Percentiles rank a stretch among this genome's conserved stretches.
These are phyloP conservation scores for Tautogolabrus adspersus DNA, from an alignment of 2,113 vertebrate genomes.

Conservation along the genomic window DNA sequence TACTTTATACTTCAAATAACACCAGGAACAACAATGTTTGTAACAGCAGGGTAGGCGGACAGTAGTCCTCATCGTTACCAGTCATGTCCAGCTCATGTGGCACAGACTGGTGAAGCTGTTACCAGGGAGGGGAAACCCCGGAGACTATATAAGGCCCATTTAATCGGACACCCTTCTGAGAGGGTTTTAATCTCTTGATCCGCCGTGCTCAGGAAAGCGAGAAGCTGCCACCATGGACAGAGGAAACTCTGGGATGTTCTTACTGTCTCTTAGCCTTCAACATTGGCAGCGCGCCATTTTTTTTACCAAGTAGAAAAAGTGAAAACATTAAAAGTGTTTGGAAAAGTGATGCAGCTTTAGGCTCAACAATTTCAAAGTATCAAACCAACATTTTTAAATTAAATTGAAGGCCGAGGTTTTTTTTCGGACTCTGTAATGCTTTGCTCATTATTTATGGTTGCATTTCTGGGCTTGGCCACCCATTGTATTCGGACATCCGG, in stretches of 20 bases:
- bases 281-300: slow-evolving; percentile 8
- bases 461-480: slow-evolving; percentile 11
- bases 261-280: slow-evolving; percentile 27
- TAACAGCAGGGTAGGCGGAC: not conserved
- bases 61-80: not conserved
- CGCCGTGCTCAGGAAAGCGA: slow-evolving; percentile 65
- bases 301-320: slow-evolving; percentile 28
- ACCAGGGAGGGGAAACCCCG: slow-evolving; percentile 51
- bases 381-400: not conserved
- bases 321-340: slow-evolving; percentile 20
- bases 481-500: slow-evolving; percentile 1
- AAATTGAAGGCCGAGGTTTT: too few relatives aligned
- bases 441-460: not conserved
- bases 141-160: slow-evolving; percentile 71
- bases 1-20: not conserved
- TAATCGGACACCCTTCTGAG: slow-evolving; percentile 69
- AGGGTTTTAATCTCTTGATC: slow-evolving; percentile 81
- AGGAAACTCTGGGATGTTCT: slow-evolving; percentile 28
- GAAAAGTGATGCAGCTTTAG: not conserved
- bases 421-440: not conserved
- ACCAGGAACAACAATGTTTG: not conserved
- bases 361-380: slow-evolving; percentile 17
- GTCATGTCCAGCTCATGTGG: slow-evolving; percentile 21
- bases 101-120: slow-evolving; percentile 30
- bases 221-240: slow-evolving; percentile 56